These are phyloP conservation scores for Tetrapedia diversipes DNA, from an alignment of 2,888 invertebrate genomes.

Conservation along the genomic window DNA sequence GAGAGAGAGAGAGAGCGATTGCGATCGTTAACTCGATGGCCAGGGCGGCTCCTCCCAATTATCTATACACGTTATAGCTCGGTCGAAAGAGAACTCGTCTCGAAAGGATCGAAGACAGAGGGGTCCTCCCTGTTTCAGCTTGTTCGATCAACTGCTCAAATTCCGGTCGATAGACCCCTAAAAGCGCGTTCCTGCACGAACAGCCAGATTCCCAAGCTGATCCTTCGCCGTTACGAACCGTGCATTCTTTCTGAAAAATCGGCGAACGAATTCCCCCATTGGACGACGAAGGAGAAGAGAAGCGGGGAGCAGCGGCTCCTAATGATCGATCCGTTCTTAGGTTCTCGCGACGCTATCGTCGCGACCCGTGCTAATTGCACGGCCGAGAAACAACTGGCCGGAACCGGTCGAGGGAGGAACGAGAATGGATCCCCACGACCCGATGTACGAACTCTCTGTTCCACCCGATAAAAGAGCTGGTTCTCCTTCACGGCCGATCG, in stretches of 20 bases:
- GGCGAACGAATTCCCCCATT: neutral
- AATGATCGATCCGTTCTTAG: slow-evolving; percentile 56
- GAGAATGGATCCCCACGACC: too few relatives aligned
- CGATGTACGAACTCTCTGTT: slow-evolving; percentile 36
- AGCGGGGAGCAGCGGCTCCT: slow-evolving; percentile 9
- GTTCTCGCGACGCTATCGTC: slow-evolving; percentile 61
- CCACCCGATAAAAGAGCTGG: slow-evolving; percentile 19
- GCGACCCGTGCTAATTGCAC: slow-evolving; percentile 70
- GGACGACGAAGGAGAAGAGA: neutral
- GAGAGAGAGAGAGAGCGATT: too few relatives aligned
- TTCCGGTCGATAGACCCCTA: slow-evolving; percentile 3
- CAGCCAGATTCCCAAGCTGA: slow-evolving; percentile 16
- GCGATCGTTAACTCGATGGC: neutral
- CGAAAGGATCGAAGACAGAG: too few relatives aligned
- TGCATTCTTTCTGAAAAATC: slow-evolving; percentile 23
- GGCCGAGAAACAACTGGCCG: slow-evolving; percentile 42
- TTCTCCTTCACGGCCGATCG: neutral
- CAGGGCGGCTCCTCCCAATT: slow-evolving; percentile 11
- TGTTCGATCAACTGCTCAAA: slow-evolving; percentile 1
- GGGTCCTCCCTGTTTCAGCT: neutral
- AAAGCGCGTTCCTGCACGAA: slow-evolving; percentile 2
- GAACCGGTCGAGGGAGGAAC: slow-evolving; percentile 3
- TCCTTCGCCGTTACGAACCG: slow-evolving; percentile 25
- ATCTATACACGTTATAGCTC: slow-evolving; percentile 17
- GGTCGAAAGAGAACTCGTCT: neutral